These are phyloP conservation scores for Leptarthrus brevirostris DNA, from an alignment of 2,888 invertebrate genomes.

Conservation along the genomic window DNA sequence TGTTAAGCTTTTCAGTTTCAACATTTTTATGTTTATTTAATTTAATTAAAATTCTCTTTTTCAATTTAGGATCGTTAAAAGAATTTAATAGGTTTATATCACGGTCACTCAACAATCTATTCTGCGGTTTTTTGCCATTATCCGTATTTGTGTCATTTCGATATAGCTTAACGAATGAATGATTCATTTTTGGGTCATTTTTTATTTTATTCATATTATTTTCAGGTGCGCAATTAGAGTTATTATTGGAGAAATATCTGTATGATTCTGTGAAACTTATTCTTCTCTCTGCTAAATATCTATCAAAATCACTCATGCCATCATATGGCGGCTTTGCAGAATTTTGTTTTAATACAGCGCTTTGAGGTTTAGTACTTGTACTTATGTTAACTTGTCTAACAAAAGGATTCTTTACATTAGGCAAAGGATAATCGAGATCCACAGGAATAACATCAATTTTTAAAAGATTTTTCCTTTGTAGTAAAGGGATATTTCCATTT, in stretches of 20 bases:
- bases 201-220: not conserved
- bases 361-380: too few relatives aligned
- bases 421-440: too few relatives aligned
- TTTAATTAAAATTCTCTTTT: not conserved
- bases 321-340: not conserved
- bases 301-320: conserved; percentile 26
- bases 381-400: too few relatives aligned
- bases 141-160: not conserved
- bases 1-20: not conserved
- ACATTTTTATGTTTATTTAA: too few relatives aligned
- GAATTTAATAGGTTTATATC: not conserved
- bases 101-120: too few relatives aligned
- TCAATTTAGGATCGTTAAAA: conserved; percentile 15
- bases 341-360: not conserved
- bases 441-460: too few relatives aligned
- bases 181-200: not conserved
- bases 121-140: not conserved
- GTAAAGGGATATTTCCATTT: too few relatives aligned
- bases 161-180: too few relatives aligned
- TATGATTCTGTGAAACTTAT: not conserved
- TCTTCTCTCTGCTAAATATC: conserved; percentile 11
- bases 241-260: not conserved
- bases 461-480: too few relatives aligned
- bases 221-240: not conserved
- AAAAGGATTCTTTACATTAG: too few relatives aligned